phyloP scores from a whole-genome alignment of 2,888 invertebrate genomes.

The Parnassius apollo region DNA sequence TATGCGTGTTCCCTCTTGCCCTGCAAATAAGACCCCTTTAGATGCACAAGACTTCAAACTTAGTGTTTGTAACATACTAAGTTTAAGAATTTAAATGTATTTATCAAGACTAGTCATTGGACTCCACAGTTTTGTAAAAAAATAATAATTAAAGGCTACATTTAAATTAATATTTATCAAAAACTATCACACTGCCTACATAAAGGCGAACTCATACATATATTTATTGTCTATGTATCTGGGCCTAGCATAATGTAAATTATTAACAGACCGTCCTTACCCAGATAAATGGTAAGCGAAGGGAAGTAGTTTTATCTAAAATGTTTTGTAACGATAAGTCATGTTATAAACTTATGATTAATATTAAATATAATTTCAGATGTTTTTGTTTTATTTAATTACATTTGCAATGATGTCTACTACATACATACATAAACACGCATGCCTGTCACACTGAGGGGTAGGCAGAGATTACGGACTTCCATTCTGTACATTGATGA shows the following conservation, averaged over 20 bases:
- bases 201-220: slow-evolving; percentile 2
- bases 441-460: too few species aligned
- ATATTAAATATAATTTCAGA: slow-evolving; percentile 79
- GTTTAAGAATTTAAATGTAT: slow-evolving; percentile 45
- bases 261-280: slow-evolving; percentile 77
- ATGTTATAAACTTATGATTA: slow-evolving; percentile 77
- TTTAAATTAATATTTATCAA: slow-evolving; percentile 8
- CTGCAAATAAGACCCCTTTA: slow-evolving; percentile 45
- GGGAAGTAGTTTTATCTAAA: slow-evolving; percentile 69
- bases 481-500: too few species aligned
- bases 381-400: slow-evolving; percentile 40
- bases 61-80: slow-evolving; percentile 50
- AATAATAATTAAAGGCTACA: slow-evolving; percentile 3
- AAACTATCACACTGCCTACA: slow-evolving; percentile 6
- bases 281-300: slow-evolving; percentile 73
- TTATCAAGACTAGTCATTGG: slow-evolving; percentile 58
- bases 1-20: slow-evolving; percentile 49
- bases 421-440: too few species aligned
- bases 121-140: slow-evolving; percentile 46
- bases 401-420: neutral
- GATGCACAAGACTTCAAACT: slow-evolving; percentile 63
- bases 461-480: too few species aligned
- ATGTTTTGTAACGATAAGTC: slow-evolving; percentile 79
- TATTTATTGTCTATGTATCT: slow-evolving; percentile 47
- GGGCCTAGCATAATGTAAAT: slow-evolving; percentile 78